Conservation (phyloP, 2,797 vertebrate genomes). For the Cirrhinus molitorella region DNA sequence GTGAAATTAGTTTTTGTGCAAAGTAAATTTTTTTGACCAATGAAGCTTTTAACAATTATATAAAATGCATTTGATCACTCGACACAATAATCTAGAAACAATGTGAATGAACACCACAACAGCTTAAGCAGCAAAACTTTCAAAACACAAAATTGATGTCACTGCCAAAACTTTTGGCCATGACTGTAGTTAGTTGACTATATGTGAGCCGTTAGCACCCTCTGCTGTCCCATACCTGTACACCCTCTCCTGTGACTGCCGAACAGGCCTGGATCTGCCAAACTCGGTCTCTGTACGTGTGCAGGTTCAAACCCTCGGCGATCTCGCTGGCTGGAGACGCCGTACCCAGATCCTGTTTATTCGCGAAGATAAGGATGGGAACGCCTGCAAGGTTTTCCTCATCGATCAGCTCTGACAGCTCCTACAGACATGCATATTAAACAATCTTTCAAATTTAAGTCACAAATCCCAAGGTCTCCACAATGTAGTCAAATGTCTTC, state of each 20-base stretch:
- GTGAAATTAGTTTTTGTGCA: too few relatives aligned
- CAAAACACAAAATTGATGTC: too few relatives aligned
- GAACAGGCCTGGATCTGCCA: conserved; percentile 82
- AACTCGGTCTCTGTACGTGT: conserved; percentile 77
- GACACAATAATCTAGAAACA: too few relatives aligned
- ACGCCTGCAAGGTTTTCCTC: conserved; percentile 72
- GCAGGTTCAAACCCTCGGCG: conserved; percentile 76
- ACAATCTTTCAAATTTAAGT: neutral
- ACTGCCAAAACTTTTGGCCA: too few relatives aligned
- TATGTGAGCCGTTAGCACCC: neutral
- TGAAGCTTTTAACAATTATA: too few relatives aligned
- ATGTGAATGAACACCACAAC: too few relatives aligned
- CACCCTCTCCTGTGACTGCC: conserved; percentile 77
- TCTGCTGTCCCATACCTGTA: conserved; percentile 70
- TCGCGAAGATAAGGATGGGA: conserved; percentile 77
- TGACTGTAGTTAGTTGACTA: neutral
- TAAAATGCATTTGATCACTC: too few relatives aligned
- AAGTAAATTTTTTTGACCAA: too few relatives aligned
- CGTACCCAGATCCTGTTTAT: conserved; percentile 78
- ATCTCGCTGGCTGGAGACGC: conserved; percentile 75
- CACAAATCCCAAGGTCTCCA: neutral
- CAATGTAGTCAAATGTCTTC: neutral
- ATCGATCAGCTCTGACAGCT: conserved; percentile 75
- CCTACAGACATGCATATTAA: conserved; percentile 58
- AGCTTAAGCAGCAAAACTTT: too few relatives aligned